Evolutionary conservation across 2,113 vertebrate species (phyloP).

Genomic region (Apaloderma vittatum): DNA sequence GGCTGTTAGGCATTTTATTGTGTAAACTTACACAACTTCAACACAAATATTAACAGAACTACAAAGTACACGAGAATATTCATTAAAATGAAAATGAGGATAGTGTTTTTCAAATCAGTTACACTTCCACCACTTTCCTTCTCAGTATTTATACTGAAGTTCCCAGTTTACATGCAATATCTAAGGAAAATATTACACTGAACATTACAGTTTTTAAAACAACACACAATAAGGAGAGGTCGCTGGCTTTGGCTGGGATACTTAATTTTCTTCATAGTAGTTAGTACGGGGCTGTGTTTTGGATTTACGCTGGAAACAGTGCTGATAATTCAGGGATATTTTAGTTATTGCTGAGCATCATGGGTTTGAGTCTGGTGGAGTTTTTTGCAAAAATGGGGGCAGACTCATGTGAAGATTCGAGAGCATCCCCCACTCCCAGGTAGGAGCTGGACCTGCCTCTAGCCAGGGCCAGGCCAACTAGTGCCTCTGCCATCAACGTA

Average conservation of each 20-base stretch:
- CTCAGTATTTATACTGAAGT: neutral
- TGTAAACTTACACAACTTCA: neutral
- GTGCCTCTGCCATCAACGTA: too few relatives aligned
- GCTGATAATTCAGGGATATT: neutral
- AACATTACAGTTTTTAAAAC: neutral
- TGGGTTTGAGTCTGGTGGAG: too few relatives aligned
- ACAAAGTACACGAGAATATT: neutral
- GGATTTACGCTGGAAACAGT: neutral
- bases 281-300: neutral
- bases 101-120: neutral
- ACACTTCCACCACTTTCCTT: neutral
- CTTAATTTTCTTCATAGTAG: too few relatives aligned
- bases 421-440: too few relatives aligned
- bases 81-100: neutral
- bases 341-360: neutral
- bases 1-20: neutral
- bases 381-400: too few relatives aligned
- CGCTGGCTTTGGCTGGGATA: neutral
- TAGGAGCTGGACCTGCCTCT: too few relatives aligned
- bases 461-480: too few relatives aligned
- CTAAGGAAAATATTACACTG: neutral
- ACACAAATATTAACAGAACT: neutral
- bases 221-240: neutral
- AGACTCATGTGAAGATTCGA: too few relatives aligned
- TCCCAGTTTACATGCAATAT: neutral